Base-by-base conservation (phyloP, 1,140 invertebrate genomes). In the Rhynchophorus ferrugineus region DNA sequence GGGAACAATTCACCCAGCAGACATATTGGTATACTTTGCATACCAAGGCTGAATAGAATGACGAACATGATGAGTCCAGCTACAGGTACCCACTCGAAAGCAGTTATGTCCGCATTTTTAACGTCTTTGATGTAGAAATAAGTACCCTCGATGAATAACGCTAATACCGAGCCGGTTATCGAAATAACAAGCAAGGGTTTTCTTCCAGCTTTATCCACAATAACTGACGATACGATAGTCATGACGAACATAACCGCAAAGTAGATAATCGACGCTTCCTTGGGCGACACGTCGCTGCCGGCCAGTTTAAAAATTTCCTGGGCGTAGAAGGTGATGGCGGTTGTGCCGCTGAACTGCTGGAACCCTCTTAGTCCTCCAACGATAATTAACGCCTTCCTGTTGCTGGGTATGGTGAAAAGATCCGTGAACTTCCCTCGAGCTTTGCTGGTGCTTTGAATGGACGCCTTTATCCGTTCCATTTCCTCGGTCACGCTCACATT, bases 1-100 rank as follows among this genome's bases (percentile, higher is more conserved):
- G 85, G 80, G 65, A 87, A 87, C 57, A 87, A 71, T 70, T 89
- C 85, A 21, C 84, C 78, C 54, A 85, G 78, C 47, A 87, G 74
- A 9, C 83, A 77, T 65, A 80, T 80, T 0, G 85, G 85, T 19
- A 87, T 80, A 0, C 84, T 81, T 17, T 82, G 78, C 57, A 86
- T 71, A 1, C 85, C 85, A 21, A 86, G 68, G 35, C 77, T 78
- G 65, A 83, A 89, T 34, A 78, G 76, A 3, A 85, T 70, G 45
- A 87, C 83, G 63, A 84, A 88, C 1, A 79, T 57, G 1, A 87
- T 75, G 1, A 89, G 73, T n/a, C 76, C 77, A 1, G 75, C 63
- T 0, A 89, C 73, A 0, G 85, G 81, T 8, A 88, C 64, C 1
- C 62, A 58, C n/a, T 57, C 46, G n/a, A 61, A 54, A 14, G 29